Evolutionary conservation across 2,797 vertebrate species (phyloP).

Genomic region (Taenioides sp.): DNA sequence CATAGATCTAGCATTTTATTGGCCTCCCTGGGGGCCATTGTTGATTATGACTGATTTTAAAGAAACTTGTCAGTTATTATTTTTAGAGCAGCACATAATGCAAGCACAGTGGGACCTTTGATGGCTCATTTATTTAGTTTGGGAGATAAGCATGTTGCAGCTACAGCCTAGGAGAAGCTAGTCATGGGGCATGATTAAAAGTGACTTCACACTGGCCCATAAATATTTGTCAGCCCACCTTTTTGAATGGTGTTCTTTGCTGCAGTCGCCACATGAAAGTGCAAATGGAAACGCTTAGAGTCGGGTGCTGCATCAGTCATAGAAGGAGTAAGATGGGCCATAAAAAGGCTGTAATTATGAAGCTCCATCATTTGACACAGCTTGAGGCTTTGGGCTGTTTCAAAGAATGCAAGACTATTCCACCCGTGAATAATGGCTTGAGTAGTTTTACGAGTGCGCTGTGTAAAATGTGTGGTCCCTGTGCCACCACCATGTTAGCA

Average conservation of each 20-base stretch:
- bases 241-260: slow-evolving; percentile 70
- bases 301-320: slow-evolving; percentile 80
- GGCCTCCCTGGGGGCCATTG: slow-evolving; percentile 44
- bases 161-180: slow-evolving; percentile 68
- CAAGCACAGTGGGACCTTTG: slow-evolving; percentile 61
- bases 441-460: slow-evolving; percentile 70
- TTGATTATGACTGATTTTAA: slow-evolving; percentile 73
- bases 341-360: slow-evolving; percentile 82
- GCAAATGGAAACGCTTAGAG: slow-evolving; percentile 81
- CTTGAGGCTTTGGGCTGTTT: slow-evolving; percentile 71
- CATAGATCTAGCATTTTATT: slow-evolving; percentile 48
- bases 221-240: slow-evolving; percentile 85
- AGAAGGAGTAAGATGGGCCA: slow-evolving; percentile 82
- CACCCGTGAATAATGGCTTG: slow-evolving; percentile 78
- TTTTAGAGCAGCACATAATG: slow-evolving; percentile 78
- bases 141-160: slow-evolving; percentile 75
- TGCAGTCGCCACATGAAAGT: slow-evolving; percentile 80
- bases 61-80: slow-evolving; percentile 81
- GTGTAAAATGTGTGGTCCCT: slow-evolving; percentile 81
- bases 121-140: slow-evolving; percentile 73
- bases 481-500: slow-evolving; percentile 53
- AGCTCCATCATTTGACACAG: slow-evolving; percentile 80
- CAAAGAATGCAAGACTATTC: slow-evolving; percentile 60
- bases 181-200: slow-evolving; percentile 76
- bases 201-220: slow-evolving; percentile 75